phyloP scores from a whole-genome alignment of 2,113 vertebrate species.

The Indri indri region DNA sequence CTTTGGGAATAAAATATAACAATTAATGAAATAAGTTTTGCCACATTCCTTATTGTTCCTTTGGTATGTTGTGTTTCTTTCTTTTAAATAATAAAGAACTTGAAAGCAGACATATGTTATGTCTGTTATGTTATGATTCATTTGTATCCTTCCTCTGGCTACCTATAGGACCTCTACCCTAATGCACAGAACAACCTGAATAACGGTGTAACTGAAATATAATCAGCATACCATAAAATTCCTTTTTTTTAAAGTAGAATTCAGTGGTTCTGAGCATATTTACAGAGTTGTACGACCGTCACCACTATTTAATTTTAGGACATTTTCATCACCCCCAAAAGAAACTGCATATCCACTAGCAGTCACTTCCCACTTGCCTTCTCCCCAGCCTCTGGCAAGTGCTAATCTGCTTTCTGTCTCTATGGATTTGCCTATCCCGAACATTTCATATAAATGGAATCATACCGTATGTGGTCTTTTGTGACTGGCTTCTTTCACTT shows the following conservation, averaged over 20 bases:
- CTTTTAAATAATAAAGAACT: neutral
- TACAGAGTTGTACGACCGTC: neutral
- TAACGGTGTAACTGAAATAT: neutral
- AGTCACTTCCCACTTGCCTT: neutral
- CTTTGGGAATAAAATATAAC: neutral
- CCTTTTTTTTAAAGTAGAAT: neutral
- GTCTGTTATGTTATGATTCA: neutral
- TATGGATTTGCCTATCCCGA: neutral
- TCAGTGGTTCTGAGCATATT: neutral
- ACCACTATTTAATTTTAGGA: neutral
- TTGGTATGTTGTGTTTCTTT: neutral
- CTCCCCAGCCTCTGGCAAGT: neutral
- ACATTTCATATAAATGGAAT: neutral
- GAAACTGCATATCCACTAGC: neutral
- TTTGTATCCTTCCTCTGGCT: neutral
- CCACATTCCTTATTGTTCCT: neutral
- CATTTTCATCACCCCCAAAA: neutral
- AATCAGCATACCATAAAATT: neutral
- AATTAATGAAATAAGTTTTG: neutral
- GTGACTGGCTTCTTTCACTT: neutral
- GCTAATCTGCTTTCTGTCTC: neutral
- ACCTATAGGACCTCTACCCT: neutral
- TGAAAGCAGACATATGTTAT: neutral
- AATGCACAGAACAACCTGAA: neutral
- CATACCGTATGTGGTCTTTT: neutral